These are phyloP conservation scores for Bufotes viridis DNA, from an alignment of 2,797 vertebrate species.

Conservation along the genomic window DNA sequence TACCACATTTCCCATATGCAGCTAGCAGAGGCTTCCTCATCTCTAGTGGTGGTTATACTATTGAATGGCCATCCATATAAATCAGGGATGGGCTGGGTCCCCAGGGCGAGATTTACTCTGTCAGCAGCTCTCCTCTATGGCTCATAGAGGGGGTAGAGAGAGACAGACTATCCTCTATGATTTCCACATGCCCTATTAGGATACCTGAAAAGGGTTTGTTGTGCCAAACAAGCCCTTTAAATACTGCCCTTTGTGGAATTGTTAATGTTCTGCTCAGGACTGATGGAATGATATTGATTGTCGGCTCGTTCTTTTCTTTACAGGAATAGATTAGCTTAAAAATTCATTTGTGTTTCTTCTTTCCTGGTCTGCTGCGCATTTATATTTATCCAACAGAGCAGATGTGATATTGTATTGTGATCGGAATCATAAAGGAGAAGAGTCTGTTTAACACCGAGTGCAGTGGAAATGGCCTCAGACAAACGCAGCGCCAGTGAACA, in stretches of 20 bases:
- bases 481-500: background rate
- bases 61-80: too few species aligned
- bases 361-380: background rate
- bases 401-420: slow-evolving; percentile 43
- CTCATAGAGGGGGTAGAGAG: background rate
- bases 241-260: background rate
- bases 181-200: background rate
- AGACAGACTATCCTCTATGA: background rate
- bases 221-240: background rate
- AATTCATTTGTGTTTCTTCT: slow-evolving; percentile 16
- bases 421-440: slow-evolving; percentile 20
- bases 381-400: slow-evolving; percentile 39
- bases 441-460: slow-evolving; percentile 40
- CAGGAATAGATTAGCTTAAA: background rate
- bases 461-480: background rate
- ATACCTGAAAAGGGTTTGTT: too few species aligned
- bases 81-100: too few species aligned
- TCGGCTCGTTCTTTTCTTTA: background rate
- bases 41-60: too few species aligned
- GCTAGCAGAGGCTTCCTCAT: too few species aligned
- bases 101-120: too few species aligned
- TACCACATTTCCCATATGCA: too few species aligned
- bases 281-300: background rate
- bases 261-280: background rate
- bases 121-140: background rate